A percentile compares a stretch with the other conserved stretches of the same genome.
These are phyloP conservation scores for Sepiola atlantica DNA, from an alignment of 2,888 invertebrate species.

Conservation along the genomic window DNA sequence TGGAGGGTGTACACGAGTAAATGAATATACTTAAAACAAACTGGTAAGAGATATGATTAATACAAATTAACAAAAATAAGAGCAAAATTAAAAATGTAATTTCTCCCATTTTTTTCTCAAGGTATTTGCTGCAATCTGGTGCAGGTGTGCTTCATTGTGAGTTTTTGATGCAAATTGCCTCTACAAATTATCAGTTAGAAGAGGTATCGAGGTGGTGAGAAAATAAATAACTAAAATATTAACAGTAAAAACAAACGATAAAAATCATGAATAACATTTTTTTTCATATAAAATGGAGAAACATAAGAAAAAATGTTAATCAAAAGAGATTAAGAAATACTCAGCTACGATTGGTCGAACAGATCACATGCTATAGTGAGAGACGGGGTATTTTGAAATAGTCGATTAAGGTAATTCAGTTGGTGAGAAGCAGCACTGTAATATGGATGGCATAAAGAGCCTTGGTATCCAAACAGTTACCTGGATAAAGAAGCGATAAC, in stretches of 20 bases:
- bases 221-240: background rate
- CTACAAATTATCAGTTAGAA: background rate
- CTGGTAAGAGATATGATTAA: too few species aligned
- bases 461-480: too few species aligned
- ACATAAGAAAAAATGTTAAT: background rate
- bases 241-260: background rate
- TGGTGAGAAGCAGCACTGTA: too few species aligned
- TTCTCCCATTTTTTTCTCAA: too few species aligned
- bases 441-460: too few species aligned
- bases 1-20: too few species aligned
- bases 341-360: background rate
- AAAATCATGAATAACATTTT: background rate
- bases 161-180: slow-evolving; percentile 3
- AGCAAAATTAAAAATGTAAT: background rate
- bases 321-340: background rate
- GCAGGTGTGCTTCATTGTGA: background rate
- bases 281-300: background rate
- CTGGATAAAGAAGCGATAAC: too few species aligned
- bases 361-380: too few species aligned
- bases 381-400: too few species aligned
- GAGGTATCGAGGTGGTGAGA: background rate
- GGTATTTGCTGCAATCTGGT: background rate
- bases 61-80: background rate
- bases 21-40: too few species aligned
- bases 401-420: too few species aligned